Base-by-base conservation (phyloP, 2,113 vertebrate species). In the Sylvietta virens region DNA sequence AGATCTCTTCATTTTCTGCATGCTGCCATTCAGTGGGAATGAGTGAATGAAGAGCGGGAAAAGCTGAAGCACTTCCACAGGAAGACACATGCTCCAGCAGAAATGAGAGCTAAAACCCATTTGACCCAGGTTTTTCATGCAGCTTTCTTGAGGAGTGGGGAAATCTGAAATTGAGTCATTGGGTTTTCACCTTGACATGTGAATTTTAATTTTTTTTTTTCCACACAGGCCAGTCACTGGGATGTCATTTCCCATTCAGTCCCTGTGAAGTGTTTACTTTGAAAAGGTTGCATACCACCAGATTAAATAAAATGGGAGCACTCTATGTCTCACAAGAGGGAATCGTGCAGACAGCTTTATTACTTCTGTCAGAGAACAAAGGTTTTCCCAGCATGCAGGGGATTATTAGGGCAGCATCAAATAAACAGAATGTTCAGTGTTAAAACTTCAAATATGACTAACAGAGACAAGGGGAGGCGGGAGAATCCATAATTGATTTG, bases 1-100 rank as follows among this genome's bases (percentile, higher is more conserved):
- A 99, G 98, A 99, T 99, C 98, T 98, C 98, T 99, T 99, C 98
- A 99, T 99, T 99, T 99, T 98, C 98, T 98, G 88, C 89, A 76
- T 88, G 88, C 96, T 98, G 98, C 98, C 97, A 98, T 99, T 99
- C 98, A 98, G 90, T 81, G 95, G 92, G 95, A 98, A 97, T 94
- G 96, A 97, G 88, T 97, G 97, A 97, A 97, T 93, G 93, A 96
- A 91, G 85, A 93, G 58, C 1, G 31, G 58, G 90, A 91, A 91
- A 94, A 96, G 94, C 93, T 84, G 94, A 96, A 94, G 81, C 92
- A 88, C 90, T 97, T 95, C 94, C 86, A 83, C 91, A 95, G 92
- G 95, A 95, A 80, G 94, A 95, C 84, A 74, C 80, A 94, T 14
- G 90, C 92, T 92, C 58, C 39, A 86, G 94, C 79, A 95, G 88